phyloP scores from a whole-genome alignment of 2,888 invertebrate species.

The Boloria euphrosyne region DNA sequence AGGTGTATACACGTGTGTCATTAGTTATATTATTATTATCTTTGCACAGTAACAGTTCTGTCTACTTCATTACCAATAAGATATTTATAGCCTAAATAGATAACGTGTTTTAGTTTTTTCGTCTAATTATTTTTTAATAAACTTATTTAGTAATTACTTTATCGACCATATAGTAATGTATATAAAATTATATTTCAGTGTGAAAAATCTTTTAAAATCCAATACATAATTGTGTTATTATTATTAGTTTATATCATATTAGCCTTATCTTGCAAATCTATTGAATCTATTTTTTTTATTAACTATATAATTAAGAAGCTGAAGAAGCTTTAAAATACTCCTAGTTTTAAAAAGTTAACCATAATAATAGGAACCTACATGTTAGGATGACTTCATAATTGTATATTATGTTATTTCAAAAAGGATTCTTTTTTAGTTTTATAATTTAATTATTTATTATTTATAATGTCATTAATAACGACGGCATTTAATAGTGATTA shows the following conservation, averaged over 20 bases:
- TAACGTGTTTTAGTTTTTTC: no score
- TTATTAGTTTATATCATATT: not conserved
- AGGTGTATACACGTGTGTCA: slow-evolving; percentile 53
- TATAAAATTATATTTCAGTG: not conserved
- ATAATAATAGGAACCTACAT: slow-evolving; percentile 31
- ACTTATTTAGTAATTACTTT: no score
- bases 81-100: no score
- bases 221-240: no score
- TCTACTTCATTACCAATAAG: no score
- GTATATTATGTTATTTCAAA: not conserved
- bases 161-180: not conserved
- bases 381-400: not conserved
- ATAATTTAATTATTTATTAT: not conserved
- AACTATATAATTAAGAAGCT: slow-evolving; percentile 16
- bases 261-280: slow-evolving; percentile 25
- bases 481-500: slow-evolving; percentile 62
- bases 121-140: no score
- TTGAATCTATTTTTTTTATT: slow-evolving; percentile 14
- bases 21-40: slow-evolving; percentile 26
- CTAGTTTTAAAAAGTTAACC: slow-evolving; percentile 36
- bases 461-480: slow-evolving; percentile 1
- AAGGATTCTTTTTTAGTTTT: slow-evolving; percentile 2
- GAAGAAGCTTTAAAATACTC: slow-evolving; percentile 52
- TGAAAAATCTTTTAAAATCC: no score
- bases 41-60: slow-evolving; percentile 1